A percentile compares a stretch with the other conserved stretches of the same genome.
Conservation (phyloP, 2,113 vertebrate genomes). For the Proterorhinus semilunaris region DNA sequence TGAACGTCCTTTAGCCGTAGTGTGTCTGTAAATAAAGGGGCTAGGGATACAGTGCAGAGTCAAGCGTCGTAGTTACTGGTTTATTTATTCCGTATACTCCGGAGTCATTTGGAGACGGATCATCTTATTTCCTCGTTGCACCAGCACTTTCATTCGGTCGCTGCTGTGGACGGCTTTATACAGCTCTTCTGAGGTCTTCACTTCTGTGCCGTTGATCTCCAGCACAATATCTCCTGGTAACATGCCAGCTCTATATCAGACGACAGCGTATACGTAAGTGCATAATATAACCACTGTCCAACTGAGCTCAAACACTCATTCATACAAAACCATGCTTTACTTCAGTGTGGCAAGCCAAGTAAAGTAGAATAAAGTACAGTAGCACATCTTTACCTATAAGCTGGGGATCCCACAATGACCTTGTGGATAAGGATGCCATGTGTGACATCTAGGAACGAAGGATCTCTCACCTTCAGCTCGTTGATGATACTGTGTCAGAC, state of each 20-base stretch:
- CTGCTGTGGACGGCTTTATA: conserved; percentile 84
- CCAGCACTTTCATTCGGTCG: conserved; percentile 80
- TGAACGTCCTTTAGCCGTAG: background rate
- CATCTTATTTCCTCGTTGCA: conserved; percentile 76
- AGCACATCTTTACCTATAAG: conserved; percentile 75
- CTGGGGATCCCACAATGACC: conserved; percentile 89
- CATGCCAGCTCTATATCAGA: conserved; percentile 62
- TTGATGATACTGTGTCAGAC: conserved; percentile 82
- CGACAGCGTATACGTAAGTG: conserved; percentile 14
- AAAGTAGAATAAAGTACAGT: background rate
- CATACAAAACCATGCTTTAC: too few species aligned
- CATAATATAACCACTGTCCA: background rate
- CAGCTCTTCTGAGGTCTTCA: conserved; percentile 84
- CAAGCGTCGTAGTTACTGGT: background rate
- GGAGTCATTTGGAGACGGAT: conserved; percentile 84
- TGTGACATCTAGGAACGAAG: conserved; percentile 84
- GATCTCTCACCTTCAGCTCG: conserved; percentile 87
- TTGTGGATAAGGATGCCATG: conserved; percentile 90
- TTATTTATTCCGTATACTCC: conserved; percentile 81
- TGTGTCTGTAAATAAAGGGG: background rate
- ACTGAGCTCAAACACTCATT: too few species aligned
- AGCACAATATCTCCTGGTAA: conserved; percentile 71
- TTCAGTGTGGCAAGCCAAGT: background rate
- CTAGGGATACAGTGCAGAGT: background rate
- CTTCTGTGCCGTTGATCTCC: conserved; percentile 61